Evolutionary conservation across 2,113 vertebrate species (phyloP), one percentile per base, ranked within the genome.

Genomic region (Spilogale gracilis): DNA sequence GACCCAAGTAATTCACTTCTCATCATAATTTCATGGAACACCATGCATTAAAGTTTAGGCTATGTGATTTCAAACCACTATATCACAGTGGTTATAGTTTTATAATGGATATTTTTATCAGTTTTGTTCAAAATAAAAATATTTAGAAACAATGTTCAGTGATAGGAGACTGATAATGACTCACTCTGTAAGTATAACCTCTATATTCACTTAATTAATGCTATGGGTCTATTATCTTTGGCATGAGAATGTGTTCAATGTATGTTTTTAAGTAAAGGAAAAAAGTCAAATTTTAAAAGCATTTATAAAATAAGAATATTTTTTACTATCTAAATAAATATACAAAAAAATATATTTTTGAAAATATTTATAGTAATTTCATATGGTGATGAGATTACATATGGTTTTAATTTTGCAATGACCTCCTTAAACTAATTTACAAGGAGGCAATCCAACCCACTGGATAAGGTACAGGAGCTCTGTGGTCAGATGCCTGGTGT

Each of bases 321-420:
- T 85, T 45, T 52, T 12, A 85, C 60, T 17, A 5, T 69, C 17
- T 58, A 91, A 69, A 30, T 14, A 76, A 90, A 88, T 0, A 65
- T 76, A 6, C 10, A 78, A 89, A 83, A 30, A 23, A 67, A 0
- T 85, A 52, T 8, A 23, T 4, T 13, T 9, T 30, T 89, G 27
- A 48, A 71, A 93, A 65, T 95, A 78, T 25, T 67, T 80, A 52
- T 14, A 69, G 3, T 52, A 74, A 69, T 45, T 82, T 18, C 88
- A 69, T 50, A 3, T 50, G 5, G 9, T 17, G 10, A 2, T 30
- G 48, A 92, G 20, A 92, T 25, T 38, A 32, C 11, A 38, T n/a
- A 60, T 4, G 1, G 13, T 45, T 79, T 74, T 43, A 18, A 45
- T 12, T 50, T 76, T 45, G 13, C 38, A 60, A 3, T 38, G 21